Conservation (phyloP, 1,140 invertebrate species). For the Cryptotermes secundus region DNA sequence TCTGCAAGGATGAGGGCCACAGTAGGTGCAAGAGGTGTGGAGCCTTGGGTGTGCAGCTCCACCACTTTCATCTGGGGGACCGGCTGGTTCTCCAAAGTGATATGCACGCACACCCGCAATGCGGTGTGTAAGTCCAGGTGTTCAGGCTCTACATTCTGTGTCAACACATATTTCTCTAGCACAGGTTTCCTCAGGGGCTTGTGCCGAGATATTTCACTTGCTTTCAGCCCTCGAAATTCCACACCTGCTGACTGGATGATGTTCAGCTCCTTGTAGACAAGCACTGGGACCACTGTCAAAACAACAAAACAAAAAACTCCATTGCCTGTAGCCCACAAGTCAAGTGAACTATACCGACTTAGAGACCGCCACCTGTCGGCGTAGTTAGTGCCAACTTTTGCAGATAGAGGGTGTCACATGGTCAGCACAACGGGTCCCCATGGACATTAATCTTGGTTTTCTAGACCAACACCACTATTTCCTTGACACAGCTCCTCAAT, state of each 20-base stretch:
- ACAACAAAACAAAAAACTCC: too few species aligned
- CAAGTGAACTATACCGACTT: too few species aligned
- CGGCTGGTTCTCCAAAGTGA: conserved; percentile 75
- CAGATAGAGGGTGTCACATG: too few species aligned
- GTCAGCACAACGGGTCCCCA: too few species aligned
- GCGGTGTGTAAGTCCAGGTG: conserved; percentile 15
- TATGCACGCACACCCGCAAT: conserved; percentile 62
- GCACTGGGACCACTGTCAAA: conserved; percentile 44
- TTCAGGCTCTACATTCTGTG: conserved; percentile 48
- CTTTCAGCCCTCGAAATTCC: conserved; percentile 58
- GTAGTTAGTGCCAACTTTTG: too few species aligned
- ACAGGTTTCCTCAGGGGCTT: conserved; percentile 27
- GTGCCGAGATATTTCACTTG: conserved; percentile 52
- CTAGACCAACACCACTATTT: too few species aligned
- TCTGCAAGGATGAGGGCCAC: conserved; percentile 41
- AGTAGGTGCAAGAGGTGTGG: conserved; percentile 46
- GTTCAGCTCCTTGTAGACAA: conserved; percentile 4
- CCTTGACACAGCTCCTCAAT: too few species aligned
- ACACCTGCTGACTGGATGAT: conserved; percentile 55
- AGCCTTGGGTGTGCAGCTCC: conserved; percentile 59
- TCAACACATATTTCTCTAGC: conserved; percentile 48
- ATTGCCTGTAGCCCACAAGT: too few species aligned
- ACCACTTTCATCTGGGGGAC: conserved; percentile 68
- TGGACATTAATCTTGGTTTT: too few species aligned
- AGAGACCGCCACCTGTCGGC: too few species aligned